phyloP scores from a whole-genome alignment of 2,888 invertebrate species.

The Tetragonisca angustula region DNA sequence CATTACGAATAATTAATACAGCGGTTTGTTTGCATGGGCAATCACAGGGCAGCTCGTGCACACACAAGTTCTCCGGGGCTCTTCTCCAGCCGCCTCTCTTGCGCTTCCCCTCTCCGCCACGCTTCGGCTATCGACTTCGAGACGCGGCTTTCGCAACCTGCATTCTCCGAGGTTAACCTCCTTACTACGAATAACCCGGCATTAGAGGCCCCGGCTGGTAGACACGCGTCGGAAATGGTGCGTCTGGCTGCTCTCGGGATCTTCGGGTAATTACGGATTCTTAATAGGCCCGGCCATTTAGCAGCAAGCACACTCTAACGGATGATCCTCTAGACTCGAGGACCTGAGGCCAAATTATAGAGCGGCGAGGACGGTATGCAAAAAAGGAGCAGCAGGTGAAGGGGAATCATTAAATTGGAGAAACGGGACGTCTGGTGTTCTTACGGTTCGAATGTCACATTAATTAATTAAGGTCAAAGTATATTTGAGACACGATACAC shows the following conservation, averaged over 20 bases:
- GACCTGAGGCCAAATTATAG: not conserved
- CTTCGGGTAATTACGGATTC: conserved; percentile 63
- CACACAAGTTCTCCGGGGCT: conserved; percentile 46
- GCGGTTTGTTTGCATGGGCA: conserved; percentile 77
- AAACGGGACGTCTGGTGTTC: not conserved
- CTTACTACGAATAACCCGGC: conserved; percentile 56
- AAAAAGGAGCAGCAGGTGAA: too few species aligned
- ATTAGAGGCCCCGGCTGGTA: conserved; percentile 46
- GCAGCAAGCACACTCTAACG: conserved; percentile 11
- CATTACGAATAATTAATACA: conserved; percentile 80
- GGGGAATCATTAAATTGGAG: not conserved
- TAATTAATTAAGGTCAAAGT: too few species aligned
- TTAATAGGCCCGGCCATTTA: conserved; percentile 49
- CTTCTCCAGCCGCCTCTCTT: conserved; percentile 39
- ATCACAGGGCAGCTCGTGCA: conserved; percentile 61
- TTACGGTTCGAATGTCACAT: not conserved
- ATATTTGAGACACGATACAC: too few species aligned
- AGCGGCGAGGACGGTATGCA: not conserved
- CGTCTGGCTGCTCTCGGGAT: conserved; percentile 45
- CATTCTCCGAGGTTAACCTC: conserved; percentile 65
- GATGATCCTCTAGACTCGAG: conserved; percentile 20
- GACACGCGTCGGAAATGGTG: conserved; percentile 60
- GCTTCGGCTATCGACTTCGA: conserved; percentile 62
- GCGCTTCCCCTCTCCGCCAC: conserved; percentile 7
- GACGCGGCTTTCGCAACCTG: conserved; percentile 50